These are phyloP conservation scores for Drosophila rubida DNA, from an alignment of 2,888 invertebrate species.

Conservation along the genomic window DNA sequence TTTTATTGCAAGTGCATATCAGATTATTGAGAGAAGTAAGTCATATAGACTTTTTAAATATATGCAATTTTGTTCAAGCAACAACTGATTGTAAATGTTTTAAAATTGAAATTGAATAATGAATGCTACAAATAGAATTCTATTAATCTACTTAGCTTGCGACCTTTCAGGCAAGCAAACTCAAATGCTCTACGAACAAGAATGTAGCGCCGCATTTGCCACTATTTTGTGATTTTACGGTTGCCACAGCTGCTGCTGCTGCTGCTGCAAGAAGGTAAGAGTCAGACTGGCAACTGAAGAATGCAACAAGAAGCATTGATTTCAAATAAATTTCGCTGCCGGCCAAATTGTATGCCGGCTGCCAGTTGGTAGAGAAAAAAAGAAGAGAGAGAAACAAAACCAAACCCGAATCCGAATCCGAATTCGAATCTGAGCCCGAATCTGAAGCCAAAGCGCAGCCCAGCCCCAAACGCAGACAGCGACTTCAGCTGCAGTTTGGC, in stretches of 20 bases:
- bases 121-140: no score
- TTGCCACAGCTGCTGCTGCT: slow-evolving; percentile 47
- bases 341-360: slow-evolving; percentile 81
- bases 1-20: no score
- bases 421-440: slow-evolving; percentile 16
- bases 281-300: slow-evolving; percentile 73
- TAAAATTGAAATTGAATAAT: no score
- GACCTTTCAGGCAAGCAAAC: neutral
- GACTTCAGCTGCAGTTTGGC: slow-evolving; percentile 12
- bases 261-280: slow-evolving; percentile 60
- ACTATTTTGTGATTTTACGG: slow-evolving; percentile 32
- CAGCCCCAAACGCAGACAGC: slow-evolving; percentile 17
- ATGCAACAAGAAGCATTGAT: slow-evolving; percentile 82
- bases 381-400: neutral
- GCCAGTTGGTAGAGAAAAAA: slow-evolving; percentile 36
- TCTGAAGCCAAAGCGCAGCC: slow-evolving; percentile 9
- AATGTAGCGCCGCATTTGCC: slow-evolving; percentile 46
- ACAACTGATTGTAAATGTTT: no score
- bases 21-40: no score
- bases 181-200: slow-evolving; percentile 38
- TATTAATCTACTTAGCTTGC: neutral
- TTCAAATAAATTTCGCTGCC: slow-evolving; percentile 82
- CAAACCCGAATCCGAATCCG: slow-evolving; percentile 15
- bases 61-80: no score
- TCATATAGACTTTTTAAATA: no score